Percentiles rank a stretch among this genome's conserved stretches.
These are phyloP conservation scores for Coremacera marginata DNA, from an alignment of 2,888 invertebrate genomes.

Conservation along the genomic window DNA sequence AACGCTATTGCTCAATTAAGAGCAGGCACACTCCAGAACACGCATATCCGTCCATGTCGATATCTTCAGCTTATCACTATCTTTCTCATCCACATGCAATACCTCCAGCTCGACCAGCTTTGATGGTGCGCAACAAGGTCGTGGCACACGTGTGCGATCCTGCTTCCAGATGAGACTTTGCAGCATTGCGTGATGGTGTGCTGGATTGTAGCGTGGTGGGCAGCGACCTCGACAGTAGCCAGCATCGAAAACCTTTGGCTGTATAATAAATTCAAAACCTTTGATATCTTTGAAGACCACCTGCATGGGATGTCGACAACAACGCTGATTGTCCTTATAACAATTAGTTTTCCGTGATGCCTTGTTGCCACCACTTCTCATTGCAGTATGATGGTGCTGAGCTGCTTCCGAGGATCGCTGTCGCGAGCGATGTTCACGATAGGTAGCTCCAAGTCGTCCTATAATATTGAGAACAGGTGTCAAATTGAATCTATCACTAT, in stretches of 20 bases:
- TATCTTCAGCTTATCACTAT: constrained; percentile 74
- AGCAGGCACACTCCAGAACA: constrained; percentile 80
- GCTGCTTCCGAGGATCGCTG: constrained; percentile 28
- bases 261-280: constrained; percentile 76
- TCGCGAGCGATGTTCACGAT: constrained; percentile 56
- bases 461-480: constrained; percentile 66
- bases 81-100: constrained; percentile 75
- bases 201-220: constrained; percentile 77
- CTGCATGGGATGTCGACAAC: constrained; percentile 77
- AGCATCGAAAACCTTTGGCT: constrained; percentile 79
- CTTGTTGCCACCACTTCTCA: neutral
- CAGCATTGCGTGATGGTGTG: constrained; percentile 78
- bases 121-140: constrained; percentile 79
- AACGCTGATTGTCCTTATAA: constrained; percentile 71
- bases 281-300: constrained; percentile 77
- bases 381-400: constrained; percentile 42
- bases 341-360: constrained; percentile 68
- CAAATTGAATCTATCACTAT: constrained; percentile 51
- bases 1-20: constrained; percentile 61
- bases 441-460: constrained; percentile 55
- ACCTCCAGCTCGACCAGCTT: constrained; percentile 76
- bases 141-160: constrained; percentile 71
- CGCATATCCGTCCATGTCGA: constrained; percentile 80
- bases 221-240: constrained; percentile 80
- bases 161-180: constrained; percentile 78